phyloP scores from a whole-genome alignment of 1,140 invertebrate genomes.

The Neodiprion lecontei region DNA sequence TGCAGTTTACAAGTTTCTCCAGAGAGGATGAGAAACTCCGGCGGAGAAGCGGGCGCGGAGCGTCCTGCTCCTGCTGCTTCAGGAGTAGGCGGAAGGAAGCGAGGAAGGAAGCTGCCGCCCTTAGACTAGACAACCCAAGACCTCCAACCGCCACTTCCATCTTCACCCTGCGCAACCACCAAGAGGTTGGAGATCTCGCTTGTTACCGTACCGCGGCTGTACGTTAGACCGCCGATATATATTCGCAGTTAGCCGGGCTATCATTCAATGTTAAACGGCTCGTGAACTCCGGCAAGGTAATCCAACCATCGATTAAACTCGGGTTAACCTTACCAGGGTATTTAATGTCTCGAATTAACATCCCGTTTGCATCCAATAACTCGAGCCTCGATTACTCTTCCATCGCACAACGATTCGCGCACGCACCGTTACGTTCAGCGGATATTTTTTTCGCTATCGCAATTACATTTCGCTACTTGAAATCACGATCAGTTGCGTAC shows the following conservation, averaged over 20 bases:
- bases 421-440: too few relatives aligned
- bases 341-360: slow-evolving; percentile 1
- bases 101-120: too few relatives aligned
- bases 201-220: slow-evolving; percentile 4
- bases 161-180: background rate
- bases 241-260: slow-evolving; percentile 4
- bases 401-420: background rate
- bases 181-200: slow-evolving; percentile 4
- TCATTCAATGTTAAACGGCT: slow-evolving; percentile 5
- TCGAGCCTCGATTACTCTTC: background rate
- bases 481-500: background rate
- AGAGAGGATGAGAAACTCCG: background rate
- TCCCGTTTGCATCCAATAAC: background rate
- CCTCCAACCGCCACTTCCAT: too few relatives aligned
- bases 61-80: too few relatives aligned
- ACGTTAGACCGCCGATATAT: background rate
- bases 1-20: slow-evolving; percentile 3
- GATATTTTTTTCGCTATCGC: background rate
- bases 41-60: background rate
- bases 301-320: background rate
- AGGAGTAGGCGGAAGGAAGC: too few relatives aligned
- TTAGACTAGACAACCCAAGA: too few relatives aligned
- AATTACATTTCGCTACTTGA: background rate
- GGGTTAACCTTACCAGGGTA: background rate
- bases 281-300: background rate